Conservation (phyloP, 2,113 vertebrate genomes). For the Nyctereutes procyonoides region DNA sequence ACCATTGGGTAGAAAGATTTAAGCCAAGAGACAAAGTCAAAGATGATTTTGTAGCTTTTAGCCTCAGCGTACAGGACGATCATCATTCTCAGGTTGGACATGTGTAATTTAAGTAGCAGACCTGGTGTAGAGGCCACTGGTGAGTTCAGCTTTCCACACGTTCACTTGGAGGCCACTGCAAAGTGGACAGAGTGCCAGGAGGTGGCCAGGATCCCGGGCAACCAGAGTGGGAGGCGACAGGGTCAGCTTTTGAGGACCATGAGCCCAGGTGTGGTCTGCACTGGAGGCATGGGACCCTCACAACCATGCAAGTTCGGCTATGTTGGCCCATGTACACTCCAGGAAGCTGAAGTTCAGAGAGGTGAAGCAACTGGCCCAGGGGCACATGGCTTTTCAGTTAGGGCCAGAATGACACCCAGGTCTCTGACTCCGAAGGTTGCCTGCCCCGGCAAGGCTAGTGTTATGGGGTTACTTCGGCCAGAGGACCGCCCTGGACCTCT, state of each 20-base stretch:
- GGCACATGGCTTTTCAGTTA: neutral
- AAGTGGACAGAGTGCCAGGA: neutral
- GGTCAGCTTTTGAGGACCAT: neutral
- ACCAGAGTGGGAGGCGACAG: neutral
- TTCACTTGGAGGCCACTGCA: neutral
- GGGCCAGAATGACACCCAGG: neutral
- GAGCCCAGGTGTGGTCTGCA: too few relatives aligned
- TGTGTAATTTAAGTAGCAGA: neutral
- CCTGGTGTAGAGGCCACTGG: neutral
- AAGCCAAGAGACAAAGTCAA: neutral
- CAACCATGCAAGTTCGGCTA: neutral
- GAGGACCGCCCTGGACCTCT: neutral
- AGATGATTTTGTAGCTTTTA: neutral
- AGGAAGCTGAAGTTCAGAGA: neutral
- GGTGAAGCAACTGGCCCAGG: neutral
- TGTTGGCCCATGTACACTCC: neutral
- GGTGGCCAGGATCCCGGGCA: neutral
- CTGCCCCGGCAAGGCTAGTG: fast-evolving
- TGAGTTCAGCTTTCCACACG: neutral
- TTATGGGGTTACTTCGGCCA: neutral
- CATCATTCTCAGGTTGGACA: neutral
- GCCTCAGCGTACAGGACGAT: neutral
- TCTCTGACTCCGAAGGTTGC: neutral
- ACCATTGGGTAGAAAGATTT: neutral
- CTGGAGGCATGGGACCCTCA: fast-evolving